phyloP scores from a whole-genome alignment of 2,888 invertebrate genomes.

The Dione juno region DNA sequence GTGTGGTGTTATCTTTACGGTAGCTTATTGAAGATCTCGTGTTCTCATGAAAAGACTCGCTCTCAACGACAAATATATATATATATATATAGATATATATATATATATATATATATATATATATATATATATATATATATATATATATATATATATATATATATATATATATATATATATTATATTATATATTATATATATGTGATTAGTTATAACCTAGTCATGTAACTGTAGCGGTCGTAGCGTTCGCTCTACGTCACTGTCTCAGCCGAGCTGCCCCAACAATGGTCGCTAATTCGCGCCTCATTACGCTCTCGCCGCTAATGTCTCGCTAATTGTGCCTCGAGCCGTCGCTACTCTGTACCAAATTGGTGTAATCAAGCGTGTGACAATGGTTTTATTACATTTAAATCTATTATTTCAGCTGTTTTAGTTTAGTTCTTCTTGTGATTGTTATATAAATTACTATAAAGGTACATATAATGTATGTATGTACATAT shows the following conservation, averaged over 20 bases:
- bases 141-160: too few species aligned
- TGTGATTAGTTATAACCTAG: neutral
- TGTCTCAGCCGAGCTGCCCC: slow-evolving; percentile 17
- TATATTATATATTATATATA: too few species aligned
- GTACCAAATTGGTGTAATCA: slow-evolving; percentile 33
- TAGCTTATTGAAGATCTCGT: too few species aligned
- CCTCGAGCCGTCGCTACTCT: slow-evolving; percentile 29
- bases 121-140: too few species aligned
- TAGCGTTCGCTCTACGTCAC: neutral
- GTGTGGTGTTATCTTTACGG: too few species aligned
- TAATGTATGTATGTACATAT: neutral
- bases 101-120: too few species aligned
- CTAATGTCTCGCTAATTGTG: slow-evolving; percentile 62
- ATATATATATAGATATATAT: too few species aligned
- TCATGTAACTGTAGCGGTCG: neutral
- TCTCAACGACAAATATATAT: too few species aligned
- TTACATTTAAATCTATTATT: slow-evolving; percentile 30
- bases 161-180: too few species aligned
- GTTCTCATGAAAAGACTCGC: too few species aligned
- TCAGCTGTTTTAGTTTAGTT: slow-evolving; percentile 4
- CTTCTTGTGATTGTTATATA: neutral
- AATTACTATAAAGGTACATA: neutral
- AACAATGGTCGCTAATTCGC: slow-evolving; percentile 64
- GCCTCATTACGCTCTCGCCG: slow-evolving; percentile 63
- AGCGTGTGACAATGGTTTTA: slow-evolving; percentile 29